Evolutionary conservation across 2,113 vertebrate genomes (phyloP).

Genomic region (Pluvialis apricaria): DNA sequence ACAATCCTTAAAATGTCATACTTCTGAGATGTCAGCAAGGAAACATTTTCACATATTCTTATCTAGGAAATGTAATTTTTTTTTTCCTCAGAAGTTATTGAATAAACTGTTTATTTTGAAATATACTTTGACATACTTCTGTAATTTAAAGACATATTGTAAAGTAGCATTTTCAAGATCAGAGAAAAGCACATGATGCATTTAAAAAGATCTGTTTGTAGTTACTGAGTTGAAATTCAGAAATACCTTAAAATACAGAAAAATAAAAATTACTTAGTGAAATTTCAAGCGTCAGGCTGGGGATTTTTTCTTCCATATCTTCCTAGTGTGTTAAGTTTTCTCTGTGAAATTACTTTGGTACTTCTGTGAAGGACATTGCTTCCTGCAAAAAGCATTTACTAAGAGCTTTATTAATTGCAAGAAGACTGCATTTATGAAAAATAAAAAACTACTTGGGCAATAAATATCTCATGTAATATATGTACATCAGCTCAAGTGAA

Average conservation of each 20-base stretch:
- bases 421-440: background rate
- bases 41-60: background rate
- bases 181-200: background rate
- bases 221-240: background rate
- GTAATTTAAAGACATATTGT: background rate
- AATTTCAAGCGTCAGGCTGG: background rate
- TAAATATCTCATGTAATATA: background rate
- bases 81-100: background rate
- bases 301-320: background rate
- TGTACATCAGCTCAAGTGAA: background rate
- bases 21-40: background rate
- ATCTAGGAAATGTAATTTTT: background rate
- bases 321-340: background rate
- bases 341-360: background rate
- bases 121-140: background rate
- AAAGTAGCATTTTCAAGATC: background rate
- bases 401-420: slow-evolving; percentile 15
- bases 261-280: background rate
- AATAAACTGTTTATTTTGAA: slow-evolving; percentile 25
- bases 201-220: background rate
- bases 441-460: background rate
- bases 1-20: background rate
- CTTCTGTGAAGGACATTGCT: background rate
- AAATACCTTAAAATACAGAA: background rate
- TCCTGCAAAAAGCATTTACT: background rate